A percentile compares a stretch with the other conserved stretches of the same genome.
Conservation (phyloP, 2,113 vertebrate genomes). For the Pycnonotus jocosus region DNA sequence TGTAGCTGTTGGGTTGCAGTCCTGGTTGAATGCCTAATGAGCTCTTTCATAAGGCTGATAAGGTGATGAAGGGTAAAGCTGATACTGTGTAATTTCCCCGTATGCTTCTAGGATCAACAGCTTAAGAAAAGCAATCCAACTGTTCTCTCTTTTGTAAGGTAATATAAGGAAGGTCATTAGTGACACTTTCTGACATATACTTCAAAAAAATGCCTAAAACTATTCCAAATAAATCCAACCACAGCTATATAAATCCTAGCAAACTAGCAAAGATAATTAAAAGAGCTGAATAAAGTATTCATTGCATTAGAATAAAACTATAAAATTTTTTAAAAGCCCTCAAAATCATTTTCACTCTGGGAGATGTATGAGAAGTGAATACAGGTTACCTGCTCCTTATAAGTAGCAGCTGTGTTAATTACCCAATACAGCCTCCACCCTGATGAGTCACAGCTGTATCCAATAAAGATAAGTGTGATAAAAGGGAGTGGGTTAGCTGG, state of each 20-base stretch:
- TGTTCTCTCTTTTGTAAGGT: background rate
- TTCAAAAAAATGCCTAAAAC: background rate
- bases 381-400: background rate
- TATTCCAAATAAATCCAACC: background rate
- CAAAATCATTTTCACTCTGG: background rate
- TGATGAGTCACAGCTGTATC: background rate
- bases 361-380: background rate
- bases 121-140: conserved; percentile 14
- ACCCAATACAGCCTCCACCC: background rate
- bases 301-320: background rate
- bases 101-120: conserved; percentile 44
- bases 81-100: conserved; percentile 31
- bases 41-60: conserved; percentile 38
- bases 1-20: conserved; percentile 10
- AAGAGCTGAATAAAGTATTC: background rate
- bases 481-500: background rate
- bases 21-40: conserved; percentile 27
- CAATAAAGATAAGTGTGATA: background rate
- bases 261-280: background rate
- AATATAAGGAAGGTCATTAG: conserved; percentile 12
- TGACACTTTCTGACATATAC: background rate
- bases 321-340: no score
- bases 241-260: background rate
- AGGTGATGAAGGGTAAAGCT: conserved; percentile 43
- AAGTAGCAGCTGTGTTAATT: background rate